Percentiles rank a stretch among this genome's conserved stretches.
Evolutionary conservation across 2,113 vertebrate genomes (phyloP).

Genomic region (Cyprinus carpio): DNA sequence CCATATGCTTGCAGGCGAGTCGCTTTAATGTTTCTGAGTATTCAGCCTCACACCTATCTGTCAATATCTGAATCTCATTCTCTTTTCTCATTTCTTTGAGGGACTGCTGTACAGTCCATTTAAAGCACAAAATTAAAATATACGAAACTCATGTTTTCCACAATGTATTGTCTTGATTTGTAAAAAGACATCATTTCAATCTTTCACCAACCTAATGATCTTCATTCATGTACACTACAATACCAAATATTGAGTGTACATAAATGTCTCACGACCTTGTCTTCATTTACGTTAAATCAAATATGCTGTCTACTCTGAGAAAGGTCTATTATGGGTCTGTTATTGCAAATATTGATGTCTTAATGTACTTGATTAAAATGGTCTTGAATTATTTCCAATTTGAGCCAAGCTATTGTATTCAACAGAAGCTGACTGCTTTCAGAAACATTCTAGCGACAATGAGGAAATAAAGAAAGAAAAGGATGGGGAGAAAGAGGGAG

Average conservation of each 20-base stretch:
- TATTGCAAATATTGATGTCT: slow-evolving; percentile 6
- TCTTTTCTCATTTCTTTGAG: neutral
- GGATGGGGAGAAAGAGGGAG: slow-evolving; percentile 6
- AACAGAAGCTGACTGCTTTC: neutral
- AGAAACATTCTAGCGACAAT: slow-evolving; percentile 16
- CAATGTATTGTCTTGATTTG: neutral
- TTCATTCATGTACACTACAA: neutral
- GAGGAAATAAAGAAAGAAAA: neutral
- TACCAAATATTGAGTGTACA: neutral
- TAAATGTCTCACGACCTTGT: neutral
- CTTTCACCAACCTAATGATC: neutral
- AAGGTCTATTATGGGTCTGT: neutral
- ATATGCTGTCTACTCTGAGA: neutral
- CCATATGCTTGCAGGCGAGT: neutral
- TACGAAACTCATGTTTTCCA: neutral
- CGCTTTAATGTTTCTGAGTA: neutral
- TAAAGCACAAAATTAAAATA: neutral
- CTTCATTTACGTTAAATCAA: neutral
- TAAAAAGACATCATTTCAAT: neutral
- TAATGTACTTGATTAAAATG: neutral
- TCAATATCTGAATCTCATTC: slow-evolving; percentile 20
- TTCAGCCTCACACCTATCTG: neutral
- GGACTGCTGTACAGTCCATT: neutral
- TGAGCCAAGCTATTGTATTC: neutral
- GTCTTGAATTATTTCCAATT: neutral